Conservation (phyloP, 2,888 invertebrate species). For the Heliconius hortense region DNA sequence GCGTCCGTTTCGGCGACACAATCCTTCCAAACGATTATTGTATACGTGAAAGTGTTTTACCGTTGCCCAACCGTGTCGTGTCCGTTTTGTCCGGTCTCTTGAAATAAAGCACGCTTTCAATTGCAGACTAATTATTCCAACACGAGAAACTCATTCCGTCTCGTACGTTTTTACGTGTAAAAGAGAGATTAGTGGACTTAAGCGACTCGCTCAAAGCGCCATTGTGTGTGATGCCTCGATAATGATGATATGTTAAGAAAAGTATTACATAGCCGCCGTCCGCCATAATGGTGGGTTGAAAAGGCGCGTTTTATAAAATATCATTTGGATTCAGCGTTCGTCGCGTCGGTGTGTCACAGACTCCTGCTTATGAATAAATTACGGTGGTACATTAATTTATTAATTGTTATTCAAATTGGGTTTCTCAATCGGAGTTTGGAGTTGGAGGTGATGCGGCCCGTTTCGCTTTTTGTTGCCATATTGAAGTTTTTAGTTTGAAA, state of each 20-base stretch:
- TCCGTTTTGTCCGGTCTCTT: conserved; percentile 74
- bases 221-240: conserved; percentile 77
- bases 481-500: conserved; percentile 67
- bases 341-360: conserved; percentile 69
- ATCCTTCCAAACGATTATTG: conserved; percentile 72
- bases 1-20: conserved; percentile 60
- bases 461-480: conserved; percentile 63
- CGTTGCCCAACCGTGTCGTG: conserved; percentile 76
- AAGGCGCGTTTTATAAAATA: conserved; percentile 76
- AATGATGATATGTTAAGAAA: conserved; percentile 78
- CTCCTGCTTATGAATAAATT: conserved; percentile 77
- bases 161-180: conserved; percentile 77
- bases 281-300: conserved; percentile 69
- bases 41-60: conserved; percentile 79
- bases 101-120: conserved; percentile 81
- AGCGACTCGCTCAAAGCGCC: conserved; percentile 69
- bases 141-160: conserved; percentile 80
- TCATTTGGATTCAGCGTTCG: conserved; percentile 77
- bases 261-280: conserved; percentile 66
- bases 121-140: conserved; percentile 81
- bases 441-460: conserved; percentile 76
- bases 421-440: conserved; percentile 80
- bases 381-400: conserved; percentile 79
- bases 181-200: conserved; percentile 78
- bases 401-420: conserved; percentile 82